Evolutionary conservation across 1,140 invertebrate genomes (phyloP).

Genomic region (Trichogramma pretiosum): DNA sequence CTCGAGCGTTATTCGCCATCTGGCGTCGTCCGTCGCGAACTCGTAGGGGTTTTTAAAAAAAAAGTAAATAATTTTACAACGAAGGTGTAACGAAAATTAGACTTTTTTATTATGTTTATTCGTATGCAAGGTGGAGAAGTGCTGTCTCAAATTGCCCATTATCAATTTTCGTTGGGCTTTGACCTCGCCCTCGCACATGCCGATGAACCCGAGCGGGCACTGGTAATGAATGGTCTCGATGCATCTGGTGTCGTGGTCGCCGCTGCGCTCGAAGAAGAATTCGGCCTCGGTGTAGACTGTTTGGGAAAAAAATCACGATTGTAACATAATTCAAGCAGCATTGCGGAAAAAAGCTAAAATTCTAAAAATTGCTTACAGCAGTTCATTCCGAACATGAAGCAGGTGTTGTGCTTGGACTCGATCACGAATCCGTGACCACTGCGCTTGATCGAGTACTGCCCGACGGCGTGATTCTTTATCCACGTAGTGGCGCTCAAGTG

Average conservation of each 20-base stretch:
- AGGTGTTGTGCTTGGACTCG: constrained; percentile 55
- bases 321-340: constrained; percentile 1
- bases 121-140: constrained; percentile 42
- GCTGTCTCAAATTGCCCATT: constrained; percentile 49
- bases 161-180: constrained; percentile 54
- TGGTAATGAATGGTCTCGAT: constrained; percentile 54
- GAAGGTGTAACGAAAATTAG: too few species aligned
- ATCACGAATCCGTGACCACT: constrained; percentile 44
- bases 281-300: constrained; percentile 52
- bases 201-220: constrained; percentile 51
- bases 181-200: constrained; percentile 52
- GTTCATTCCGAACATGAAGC: constrained; percentile 48
- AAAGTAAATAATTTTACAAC: too few species aligned
- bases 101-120: constrained; percentile 17
- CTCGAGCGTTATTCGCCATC: too few species aligned
- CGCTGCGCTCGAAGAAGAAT: constrained; percentile 46
- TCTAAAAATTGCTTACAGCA: constrained; percentile 50
- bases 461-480: constrained; percentile 49
- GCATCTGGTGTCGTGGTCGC: constrained; percentile 44
- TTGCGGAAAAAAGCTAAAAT: neutral
- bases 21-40: too few species aligned
- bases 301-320: constrained; percentile 29
- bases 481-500: constrained; percentile 55
- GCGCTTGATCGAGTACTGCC: constrained; percentile 51
- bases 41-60: too few species aligned